phyloP scores from a whole-genome alignment of 2,888 invertebrate species.

The Coelogynopora nodosa region DNA sequence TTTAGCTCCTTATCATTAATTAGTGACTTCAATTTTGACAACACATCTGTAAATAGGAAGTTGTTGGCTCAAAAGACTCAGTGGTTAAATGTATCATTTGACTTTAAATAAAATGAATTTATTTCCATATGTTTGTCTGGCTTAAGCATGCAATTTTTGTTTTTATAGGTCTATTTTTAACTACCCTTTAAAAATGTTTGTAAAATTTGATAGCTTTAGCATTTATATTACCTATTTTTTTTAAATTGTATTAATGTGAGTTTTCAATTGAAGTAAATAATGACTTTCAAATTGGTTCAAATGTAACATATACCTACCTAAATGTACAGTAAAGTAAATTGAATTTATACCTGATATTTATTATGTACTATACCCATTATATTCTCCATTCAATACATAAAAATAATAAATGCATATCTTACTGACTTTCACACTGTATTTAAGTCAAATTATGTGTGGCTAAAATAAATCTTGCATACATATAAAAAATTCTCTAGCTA shows the following conservation, averaged over 20 bases:
- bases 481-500: not conserved
- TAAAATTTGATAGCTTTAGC: not conserved
- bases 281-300: not conserved
- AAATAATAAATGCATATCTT: not conserved
- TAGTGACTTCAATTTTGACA: not conserved
- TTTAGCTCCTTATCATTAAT: conserved; percentile 17
- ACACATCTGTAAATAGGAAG: conserved; percentile 23
- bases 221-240: not conserved
- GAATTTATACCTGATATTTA: not conserved
- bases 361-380: not conserved
- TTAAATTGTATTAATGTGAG: not conserved
- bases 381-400: not conserved
- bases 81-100: conserved; percentile 1
- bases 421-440: not conserved
- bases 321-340: not conserved
- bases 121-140: conserved; percentile 28
- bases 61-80: not conserved
- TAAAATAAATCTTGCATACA: not conserved
- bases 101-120: conserved; percentile 31
- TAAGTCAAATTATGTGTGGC: not conserved
- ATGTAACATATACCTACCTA: not conserved
- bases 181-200: conserved; percentile 5
- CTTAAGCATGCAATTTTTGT: conserved; percentile 20
- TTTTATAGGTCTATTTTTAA: conserved; percentile 12
- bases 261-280: not conserved